phyloP scores from a whole-genome alignment of 2,888 invertebrate genomes.

The Venusia cambrica region DNA sequence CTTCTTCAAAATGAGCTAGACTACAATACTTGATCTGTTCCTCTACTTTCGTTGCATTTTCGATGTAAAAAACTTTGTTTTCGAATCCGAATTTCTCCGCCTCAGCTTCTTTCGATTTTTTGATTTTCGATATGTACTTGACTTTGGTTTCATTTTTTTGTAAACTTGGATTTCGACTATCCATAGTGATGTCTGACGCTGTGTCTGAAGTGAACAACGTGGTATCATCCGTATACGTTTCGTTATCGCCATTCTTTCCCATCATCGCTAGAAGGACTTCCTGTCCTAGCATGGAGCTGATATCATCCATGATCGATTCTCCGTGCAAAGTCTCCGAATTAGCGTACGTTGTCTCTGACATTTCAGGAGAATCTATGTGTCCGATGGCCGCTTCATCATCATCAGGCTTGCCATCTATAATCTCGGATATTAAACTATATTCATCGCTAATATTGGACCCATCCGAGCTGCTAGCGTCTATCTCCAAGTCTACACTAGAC shows the following conservation, averaged over 20 bases:
- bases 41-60: conserved; percentile 71
- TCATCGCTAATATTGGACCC: conserved; percentile 86
- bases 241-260: conserved; percentile 81
- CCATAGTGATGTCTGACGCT: conserved; percentile 72
- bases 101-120: conserved; percentile 68
- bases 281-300: conserved; percentile 87
- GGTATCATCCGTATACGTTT: conserved; percentile 87
- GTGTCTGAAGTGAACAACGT: conserved; percentile 83
- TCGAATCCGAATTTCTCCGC: conserved; percentile 85
- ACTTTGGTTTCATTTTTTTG: conserved; percentile 82
- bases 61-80: conserved; percentile 85
- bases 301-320: conserved; percentile 89
- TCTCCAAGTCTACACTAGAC: conserved; percentile 68
- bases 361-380: conserved; percentile 92
- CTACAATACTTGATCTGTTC: conserved; percentile 87
- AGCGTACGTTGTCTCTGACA: conserved; percentile 86
- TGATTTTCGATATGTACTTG: conserved; percentile 75
- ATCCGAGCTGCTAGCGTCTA: conserved; percentile 82
- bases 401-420: conserved; percentile 77
- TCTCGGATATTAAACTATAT: conserved; percentile 86
- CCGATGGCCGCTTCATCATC: conserved; percentile 81
- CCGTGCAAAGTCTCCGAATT: conserved; percentile 88
- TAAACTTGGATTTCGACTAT: conserved; percentile 76
- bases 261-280: conserved; percentile 85
- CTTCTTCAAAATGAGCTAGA: conserved; percentile 90